Percentiles rank a stretch among this genome's conserved stretches.
phyloP scores from a whole-genome alignment of 2,797 vertebrate genomes.

The Margarornis squamiger region DNA sequence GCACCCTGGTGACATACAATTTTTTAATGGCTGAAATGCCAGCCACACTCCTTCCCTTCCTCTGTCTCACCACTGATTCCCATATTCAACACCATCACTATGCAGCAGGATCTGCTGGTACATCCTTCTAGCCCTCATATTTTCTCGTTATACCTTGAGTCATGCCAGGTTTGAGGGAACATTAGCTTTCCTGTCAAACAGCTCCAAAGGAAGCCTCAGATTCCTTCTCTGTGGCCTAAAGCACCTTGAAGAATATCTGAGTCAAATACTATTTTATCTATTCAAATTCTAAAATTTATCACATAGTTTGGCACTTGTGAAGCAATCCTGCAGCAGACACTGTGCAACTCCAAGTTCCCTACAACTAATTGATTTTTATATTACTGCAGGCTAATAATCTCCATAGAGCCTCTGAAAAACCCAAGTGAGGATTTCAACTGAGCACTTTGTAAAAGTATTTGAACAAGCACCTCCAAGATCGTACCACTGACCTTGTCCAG shows the following conservation, averaged over 20 bases:
- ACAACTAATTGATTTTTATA: not conserved
- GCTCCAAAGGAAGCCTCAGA: not conserved
- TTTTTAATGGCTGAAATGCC: not conserved
- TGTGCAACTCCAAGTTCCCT: not conserved
- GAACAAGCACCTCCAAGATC: not conserved
- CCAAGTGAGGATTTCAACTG: not conserved
- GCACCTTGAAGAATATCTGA: not conserved
- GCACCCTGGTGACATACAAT: not conserved
- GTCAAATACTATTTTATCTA: not conserved
- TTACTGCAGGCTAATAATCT: not conserved
- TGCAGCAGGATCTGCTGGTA: not conserved
- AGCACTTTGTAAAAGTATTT: not conserved
- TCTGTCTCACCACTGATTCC: not conserved
- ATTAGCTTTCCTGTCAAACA: not conserved
- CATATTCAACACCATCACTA: not conserved
- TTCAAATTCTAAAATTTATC: not conserved
- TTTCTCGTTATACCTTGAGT: not conserved
- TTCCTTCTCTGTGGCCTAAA: not conserved
- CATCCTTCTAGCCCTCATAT: not conserved
- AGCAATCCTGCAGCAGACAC: not conserved
- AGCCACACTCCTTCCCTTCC: not conserved
- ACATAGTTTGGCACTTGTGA: not conserved
- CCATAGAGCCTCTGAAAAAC: not conserved
- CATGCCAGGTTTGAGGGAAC: not conserved
- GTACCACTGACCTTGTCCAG: not conserved